Conservation (phyloP, 2,113 vertebrate species). For the Oreamnos americanus region DNA sequence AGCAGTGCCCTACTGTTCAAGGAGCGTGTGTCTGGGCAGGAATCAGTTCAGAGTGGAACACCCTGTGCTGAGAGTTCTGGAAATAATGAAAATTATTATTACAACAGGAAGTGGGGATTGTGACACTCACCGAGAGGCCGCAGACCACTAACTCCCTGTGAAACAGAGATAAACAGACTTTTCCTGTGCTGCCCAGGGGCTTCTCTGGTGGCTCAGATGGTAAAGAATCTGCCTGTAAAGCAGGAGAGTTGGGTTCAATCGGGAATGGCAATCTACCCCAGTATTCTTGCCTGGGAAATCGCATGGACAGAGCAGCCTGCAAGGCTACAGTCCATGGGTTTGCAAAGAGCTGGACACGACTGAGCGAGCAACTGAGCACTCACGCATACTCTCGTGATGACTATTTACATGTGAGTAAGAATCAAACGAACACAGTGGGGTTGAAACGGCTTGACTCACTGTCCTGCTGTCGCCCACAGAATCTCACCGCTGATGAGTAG, state of each 20-base stretch:
- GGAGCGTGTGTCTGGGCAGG: rapidly evolving
- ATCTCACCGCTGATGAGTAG: not conserved
- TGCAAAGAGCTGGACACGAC: not conserved
- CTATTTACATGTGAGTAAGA: not conserved
- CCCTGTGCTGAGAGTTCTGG: not conserved
- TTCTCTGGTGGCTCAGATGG: not conserved
- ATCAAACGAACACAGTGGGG: not conserved
- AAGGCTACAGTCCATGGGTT: not conserved
- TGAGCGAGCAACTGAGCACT: not conserved
- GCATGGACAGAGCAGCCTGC: not conserved
- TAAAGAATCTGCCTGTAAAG: not conserved
- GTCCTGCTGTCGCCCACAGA: not conserved
- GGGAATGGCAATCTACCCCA: not conserved
- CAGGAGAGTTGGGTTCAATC: not conserved
- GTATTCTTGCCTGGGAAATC: not conserved
- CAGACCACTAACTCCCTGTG: rapidly evolving
- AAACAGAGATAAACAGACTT: not conserved
- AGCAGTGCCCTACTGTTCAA: rapidly evolving
- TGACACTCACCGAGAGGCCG: rapidly evolving
- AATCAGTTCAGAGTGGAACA: rapidly evolving
- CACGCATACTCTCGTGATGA: rapidly evolving
- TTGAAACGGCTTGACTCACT: not conserved
- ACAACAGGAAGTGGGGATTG: not conserved
- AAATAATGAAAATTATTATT: not conserved
- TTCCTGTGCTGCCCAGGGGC: not conserved